phyloP scores from a whole-genome alignment of 2,797 vertebrate genomes.

The Protonibea diacanthus region DNA sequence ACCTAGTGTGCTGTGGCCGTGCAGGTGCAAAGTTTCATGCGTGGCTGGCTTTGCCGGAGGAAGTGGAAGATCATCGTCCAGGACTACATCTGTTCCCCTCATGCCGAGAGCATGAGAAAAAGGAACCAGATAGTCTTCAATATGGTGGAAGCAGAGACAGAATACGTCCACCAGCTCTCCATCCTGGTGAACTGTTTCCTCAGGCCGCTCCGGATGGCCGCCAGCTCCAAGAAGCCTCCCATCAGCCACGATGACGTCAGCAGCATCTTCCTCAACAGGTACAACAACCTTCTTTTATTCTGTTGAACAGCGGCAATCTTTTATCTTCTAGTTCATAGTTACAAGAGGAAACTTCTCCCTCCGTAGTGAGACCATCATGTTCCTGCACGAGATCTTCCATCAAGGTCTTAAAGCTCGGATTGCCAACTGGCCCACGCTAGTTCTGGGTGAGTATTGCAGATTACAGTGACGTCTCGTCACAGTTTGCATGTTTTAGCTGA shows the following conservation, averaged over 20 bases:
- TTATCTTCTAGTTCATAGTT: neutral
- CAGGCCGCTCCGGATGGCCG: slow-evolving; percentile 93
- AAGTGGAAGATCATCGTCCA: slow-evolving; percentile 99
- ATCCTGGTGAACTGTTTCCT: slow-evolving; percentile 95
- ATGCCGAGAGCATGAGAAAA: slow-evolving; percentile 97
- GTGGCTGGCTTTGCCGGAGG: slow-evolving; percentile 94
- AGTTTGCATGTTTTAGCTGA: neutral
- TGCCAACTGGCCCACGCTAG: slow-evolving; percentile 95
- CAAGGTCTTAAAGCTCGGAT: slow-evolving; percentile 95
- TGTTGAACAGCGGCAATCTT: too few species aligned
- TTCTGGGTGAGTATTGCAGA: slow-evolving; percentile 88
- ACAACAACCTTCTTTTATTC: neutral
- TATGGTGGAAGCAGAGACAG: slow-evolving; percentile 95
- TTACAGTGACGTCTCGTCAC: neutral
- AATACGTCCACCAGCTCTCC: slow-evolving; percentile 90
- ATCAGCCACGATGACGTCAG: slow-evolving; percentile 95
- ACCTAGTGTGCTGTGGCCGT: neutral
- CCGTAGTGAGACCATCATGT: slow-evolving; percentile 97
- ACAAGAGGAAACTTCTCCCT: slow-evolving; percentile 11
- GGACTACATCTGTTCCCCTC: slow-evolving; percentile 96
- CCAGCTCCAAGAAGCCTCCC: slow-evolving; percentile 96
- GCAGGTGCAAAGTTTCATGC: slow-evolving; percentile 97
- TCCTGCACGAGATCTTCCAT: slow-evolving; percentile 98
- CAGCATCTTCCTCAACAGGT: slow-evolving; percentile 98
- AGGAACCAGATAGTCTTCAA: slow-evolving; percentile 97